phyloP scores from a whole-genome alignment of 2,113 vertebrate species.

The Leucopternis melanops region DNA sequence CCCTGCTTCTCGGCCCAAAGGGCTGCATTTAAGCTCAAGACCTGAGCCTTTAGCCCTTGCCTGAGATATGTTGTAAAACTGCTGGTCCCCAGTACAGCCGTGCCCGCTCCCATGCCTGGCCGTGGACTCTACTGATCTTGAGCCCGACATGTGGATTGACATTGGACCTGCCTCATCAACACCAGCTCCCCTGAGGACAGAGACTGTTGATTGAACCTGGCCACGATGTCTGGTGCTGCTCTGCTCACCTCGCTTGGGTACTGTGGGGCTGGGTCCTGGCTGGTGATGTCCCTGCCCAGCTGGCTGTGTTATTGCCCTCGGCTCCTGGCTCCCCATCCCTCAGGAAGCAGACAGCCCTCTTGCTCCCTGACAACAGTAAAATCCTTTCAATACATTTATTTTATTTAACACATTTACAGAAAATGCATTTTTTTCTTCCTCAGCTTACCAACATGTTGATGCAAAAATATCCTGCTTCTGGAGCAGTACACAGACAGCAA shows the following conservation, averaged over 20 bases:
- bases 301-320: not conserved
- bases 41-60: not conserved
- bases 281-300: not conserved
- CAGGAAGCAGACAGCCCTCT: not conserved
- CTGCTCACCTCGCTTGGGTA: not conserved
- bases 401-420: not conserved
- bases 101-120: not conserved
- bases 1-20: not conserved
- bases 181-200: not conserved
- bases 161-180: not conserved
- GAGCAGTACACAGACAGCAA: not conserved
- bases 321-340: accelerated
- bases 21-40: not conserved
- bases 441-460: not conserved
- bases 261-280: not conserved
- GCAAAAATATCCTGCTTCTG: not conserved
- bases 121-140: not conserved
- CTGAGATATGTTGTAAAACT: not conserved
- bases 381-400: not conserved
- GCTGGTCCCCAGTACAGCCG: accelerated
- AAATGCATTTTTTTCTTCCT: not conserved
- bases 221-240: not conserved
- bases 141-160: not conserved
- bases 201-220: not conserved
- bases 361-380: not conserved